A percentile compares a stretch with the other conserved stretches of the same genome.
These are phyloP conservation scores for Actinostola sp. DNA, from an alignment of 92 coral and sea anemone genomes.

Conservation along the genomic window DNA sequence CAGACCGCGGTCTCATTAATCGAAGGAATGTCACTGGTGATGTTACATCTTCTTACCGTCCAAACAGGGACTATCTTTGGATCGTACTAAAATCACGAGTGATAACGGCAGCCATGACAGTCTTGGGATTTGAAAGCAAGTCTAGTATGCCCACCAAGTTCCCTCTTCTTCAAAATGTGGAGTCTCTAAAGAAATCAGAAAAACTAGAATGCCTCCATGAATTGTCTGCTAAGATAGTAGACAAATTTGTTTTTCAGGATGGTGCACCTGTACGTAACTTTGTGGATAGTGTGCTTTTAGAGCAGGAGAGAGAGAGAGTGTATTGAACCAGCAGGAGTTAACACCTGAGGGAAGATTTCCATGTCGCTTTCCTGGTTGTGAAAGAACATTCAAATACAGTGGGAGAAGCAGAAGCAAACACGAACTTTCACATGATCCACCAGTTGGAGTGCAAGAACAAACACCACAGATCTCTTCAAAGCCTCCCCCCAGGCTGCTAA, in stretches of 20 bases:
- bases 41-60: slow-evolving; percentile 41
- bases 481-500: too few species aligned
- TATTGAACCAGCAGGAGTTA: slow-evolving; percentile 41
- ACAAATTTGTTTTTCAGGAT: slow-evolving; percentile 42
- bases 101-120: slow-evolving; percentile 54
- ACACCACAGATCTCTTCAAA: too few species aligned
- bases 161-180: slow-evolving; percentile 20
- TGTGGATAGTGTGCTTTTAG: slow-evolving; percentile 38
- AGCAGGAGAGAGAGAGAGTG: slow-evolving; percentile 50
- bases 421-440: slow-evolving; percentile 61
- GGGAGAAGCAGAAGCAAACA: slow-evolving; percentile 64
- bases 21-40: slow-evolving; percentile 56
- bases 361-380: slow-evolving; percentile 64
- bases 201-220: slow-evolving; percentile 48
- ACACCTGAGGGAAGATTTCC: slow-evolving; percentile 68
- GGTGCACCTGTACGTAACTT: slow-evolving; percentile 17
- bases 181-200: slow-evolving; percentile 30
- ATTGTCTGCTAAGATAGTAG: slow-evolving; percentile 56
- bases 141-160: slow-evolving; percentile 27
- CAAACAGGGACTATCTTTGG: slow-evolving; percentile 53
- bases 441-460: slow-evolving; percentile 40
- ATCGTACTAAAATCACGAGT: slow-evolving; percentile 49
- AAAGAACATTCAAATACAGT: slow-evolving; percentile 51
- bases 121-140: slow-evolving; percentile 49
- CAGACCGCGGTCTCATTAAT: slow-evolving; percentile 60